phyloP scores from a whole-genome alignment of 1,140 invertebrate genomes.

The Pararge aegeria region DNA sequence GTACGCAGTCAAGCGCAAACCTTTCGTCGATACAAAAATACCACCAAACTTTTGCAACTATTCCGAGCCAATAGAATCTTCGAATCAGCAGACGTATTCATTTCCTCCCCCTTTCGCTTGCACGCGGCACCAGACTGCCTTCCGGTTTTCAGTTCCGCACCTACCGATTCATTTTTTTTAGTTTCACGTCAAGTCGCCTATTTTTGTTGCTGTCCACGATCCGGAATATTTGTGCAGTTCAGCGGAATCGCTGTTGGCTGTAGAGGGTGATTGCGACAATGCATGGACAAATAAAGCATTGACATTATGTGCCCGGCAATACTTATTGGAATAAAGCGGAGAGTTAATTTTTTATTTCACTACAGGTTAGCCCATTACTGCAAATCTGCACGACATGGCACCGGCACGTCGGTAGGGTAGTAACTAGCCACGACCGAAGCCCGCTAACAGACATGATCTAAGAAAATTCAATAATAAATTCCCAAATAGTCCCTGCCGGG shows the following conservation, averaged over 20 bases:
- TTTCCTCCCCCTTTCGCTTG: conserved; percentile 45
- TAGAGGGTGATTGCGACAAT: not conserved
- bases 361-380: no score
- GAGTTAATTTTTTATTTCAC: no score
- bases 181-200: conserved; percentile 36
- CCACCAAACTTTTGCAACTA: conserved; percentile 2
- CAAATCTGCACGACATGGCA: no score
- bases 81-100: conserved; percentile 52
- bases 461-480: no score
- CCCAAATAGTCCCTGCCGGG: no score
- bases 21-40: not conserved
- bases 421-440: no score
- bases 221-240: conserved; percentile 16
- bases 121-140: conserved; percentile 54
- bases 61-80: conserved; percentile 39
- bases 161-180: conserved; percentile 47
- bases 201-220: conserved; percentile 6
- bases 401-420: no score
- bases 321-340: no score
- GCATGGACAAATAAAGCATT: no score
- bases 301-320: no score
- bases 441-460: no score
- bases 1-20: not conserved
- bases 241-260: not conserved
- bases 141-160: conserved; percentile 57